A percentile compares a stretch with the other conserved stretches of the same genome.
Evolutionary conservation across 2,113 vertebrate species (phyloP).

Genomic region (Scartelaos histophorus): DNA sequence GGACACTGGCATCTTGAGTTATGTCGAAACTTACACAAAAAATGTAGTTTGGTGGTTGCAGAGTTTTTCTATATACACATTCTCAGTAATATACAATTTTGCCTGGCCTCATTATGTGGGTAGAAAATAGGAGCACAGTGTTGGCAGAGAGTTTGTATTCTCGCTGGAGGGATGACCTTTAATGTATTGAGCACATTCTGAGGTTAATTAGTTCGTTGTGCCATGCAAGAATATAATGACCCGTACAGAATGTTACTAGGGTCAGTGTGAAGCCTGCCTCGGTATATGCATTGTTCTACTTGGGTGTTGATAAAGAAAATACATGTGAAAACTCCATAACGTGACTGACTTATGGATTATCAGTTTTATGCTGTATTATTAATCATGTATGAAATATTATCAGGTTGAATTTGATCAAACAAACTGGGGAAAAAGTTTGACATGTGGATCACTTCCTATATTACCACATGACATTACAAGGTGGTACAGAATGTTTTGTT

Average conservation of each 20-base stretch:
- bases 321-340: background rate
- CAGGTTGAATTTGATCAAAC: background rate
- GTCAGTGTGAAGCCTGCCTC: background rate
- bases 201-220: slow-evolving; percentile 8
- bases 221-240: background rate
- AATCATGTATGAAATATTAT: slow-evolving; percentile 10
- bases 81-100: background rate
- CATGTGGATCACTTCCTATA: background rate
- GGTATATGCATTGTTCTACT: background rate
- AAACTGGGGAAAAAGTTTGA: background rate
- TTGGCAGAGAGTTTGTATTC: background rate
- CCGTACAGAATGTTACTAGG: background rate
- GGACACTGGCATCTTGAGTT: background rate
- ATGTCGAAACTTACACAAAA: slow-evolving; percentile 10
- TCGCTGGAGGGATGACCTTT: background rate
- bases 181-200: slow-evolving; percentile 1
- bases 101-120: background rate
- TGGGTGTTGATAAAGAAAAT: background rate
- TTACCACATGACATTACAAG: too few relatives aligned
- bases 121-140: background rate
- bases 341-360: background rate
- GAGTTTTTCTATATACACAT: background rate
- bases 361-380: background rate
- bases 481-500: too few relatives aligned
- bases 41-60: background rate